A percentile compares a stretch with the other conserved stretches of the same genome.
Evolutionary conservation across 2,797 vertebrate species (phyloP).

Genomic region (Tangara arthus): DNA sequence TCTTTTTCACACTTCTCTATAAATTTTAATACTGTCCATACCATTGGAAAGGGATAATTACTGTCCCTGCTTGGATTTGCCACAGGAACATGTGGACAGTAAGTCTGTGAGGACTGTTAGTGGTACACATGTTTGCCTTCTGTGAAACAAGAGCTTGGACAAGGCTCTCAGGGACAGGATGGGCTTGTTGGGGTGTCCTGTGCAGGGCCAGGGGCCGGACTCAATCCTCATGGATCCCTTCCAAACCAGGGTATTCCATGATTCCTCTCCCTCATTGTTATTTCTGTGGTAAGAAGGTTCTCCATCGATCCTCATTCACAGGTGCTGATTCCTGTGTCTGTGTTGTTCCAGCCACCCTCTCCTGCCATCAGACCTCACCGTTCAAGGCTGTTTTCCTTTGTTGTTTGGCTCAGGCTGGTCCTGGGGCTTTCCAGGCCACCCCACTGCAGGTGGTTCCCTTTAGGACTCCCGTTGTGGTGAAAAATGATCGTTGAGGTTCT

Average conservation of each 20-base stretch:
- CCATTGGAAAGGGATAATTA: background rate
- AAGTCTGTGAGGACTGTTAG: background rate
- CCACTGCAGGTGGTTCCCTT: background rate
- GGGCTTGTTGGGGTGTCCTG: background rate
- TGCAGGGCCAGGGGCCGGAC: background rate
- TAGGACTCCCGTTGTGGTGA: background rate
- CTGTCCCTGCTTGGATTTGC: background rate
- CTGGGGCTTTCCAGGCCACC: background rate
- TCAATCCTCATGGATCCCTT: background rate
- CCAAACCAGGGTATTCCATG: background rate
- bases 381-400: background rate
- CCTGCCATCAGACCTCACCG: background rate
- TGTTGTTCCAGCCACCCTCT: background rate
- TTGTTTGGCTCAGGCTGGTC: background rate
- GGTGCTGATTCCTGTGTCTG: accelerated
- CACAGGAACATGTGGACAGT: background rate
- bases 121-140: background rate
- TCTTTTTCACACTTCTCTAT: background rate
- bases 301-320: background rate
- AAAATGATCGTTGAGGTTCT: background rate
- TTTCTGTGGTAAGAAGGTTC: background rate
- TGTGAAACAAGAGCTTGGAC: background rate
- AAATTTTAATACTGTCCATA: background rate
- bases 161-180: background rate
- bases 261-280: background rate